Base-by-base conservation (phyloP, 1,140 invertebrate species). In the Mya arenaria region DNA sequence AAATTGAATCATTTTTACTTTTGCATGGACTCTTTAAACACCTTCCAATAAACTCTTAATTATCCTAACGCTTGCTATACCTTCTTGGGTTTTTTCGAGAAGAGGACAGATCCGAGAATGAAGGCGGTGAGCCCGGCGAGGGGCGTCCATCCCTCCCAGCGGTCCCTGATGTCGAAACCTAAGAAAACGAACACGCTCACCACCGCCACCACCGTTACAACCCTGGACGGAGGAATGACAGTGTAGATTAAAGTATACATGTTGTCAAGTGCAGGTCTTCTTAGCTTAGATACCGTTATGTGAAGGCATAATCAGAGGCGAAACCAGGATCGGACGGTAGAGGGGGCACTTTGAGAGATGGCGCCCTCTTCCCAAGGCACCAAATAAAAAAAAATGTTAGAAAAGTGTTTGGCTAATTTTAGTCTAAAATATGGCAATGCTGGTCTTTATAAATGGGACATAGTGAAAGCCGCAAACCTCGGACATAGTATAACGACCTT, bases 111-210 rank as follows among this genome's bases (percentile, higher is more conserved):
- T 5, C 72, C 8, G 0, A 72, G 1, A 3, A 82, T 34, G 30
- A 82, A 74, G 4, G 55, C n/a, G 5, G 36, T 36, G 1, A 82
- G 56, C 17, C 79, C 79, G 1, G 25, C 56, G 8, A 82, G 39
- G 10, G 79, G 79, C 13, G 72, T 66, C 66, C 68, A 82, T 63
- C 66, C 65, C 25, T 19, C 19, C 69, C 69, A 82, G 19, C 73
- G 44, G 25, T 82, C 69, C 69, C 79, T 62, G 17, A 82, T 72
- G 66, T 82, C 79, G 23, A 65, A n/a, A 6, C 55, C 41, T 4
- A 82, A 36, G 30, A 82, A 82, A 5, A 56, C 44, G 13, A 55
- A 4, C 30, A 82, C 65, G 28, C 32, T 62, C n/a, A 73, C 4
- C 6, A 37, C 6, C 4, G 48, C 44, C 8, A 39, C 60, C 23